A percentile compares a stretch with the other conserved stretches of the same genome.
Conservation (phyloP, 2,888 invertebrate species). For the Xanthorhoe designata region DNA sequence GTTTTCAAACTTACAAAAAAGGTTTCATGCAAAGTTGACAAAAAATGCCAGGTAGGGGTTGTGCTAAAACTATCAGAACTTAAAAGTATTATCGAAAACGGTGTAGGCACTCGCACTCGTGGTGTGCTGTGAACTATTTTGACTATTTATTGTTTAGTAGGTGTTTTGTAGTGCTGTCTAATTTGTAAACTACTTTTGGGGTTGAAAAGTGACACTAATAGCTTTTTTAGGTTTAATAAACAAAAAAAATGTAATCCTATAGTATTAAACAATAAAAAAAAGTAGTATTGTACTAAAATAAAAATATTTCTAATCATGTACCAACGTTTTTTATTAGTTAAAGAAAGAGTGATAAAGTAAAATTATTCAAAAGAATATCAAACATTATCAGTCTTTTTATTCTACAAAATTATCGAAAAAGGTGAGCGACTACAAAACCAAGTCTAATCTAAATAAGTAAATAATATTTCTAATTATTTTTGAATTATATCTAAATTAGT, state of each 20-base stretch:
- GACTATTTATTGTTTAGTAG: slow-evolving; percentile 8
- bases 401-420: slow-evolving; percentile 23
- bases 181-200: slow-evolving; percentile 15
- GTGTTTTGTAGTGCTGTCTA: slow-evolving; percentile 23
- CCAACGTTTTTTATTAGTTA: neutral
- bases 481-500: slow-evolving; percentile 38
- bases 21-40: slow-evolving; percentile 22
- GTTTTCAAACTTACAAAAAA: neutral
- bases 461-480: neutral
- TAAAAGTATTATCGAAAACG: slow-evolving; percentile 20
- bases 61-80: slow-evolving; percentile 18
- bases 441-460: slow-evolving; percentile 29
- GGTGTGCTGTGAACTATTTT: slow-evolving; percentile 22
- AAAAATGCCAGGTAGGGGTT: slow-evolving; percentile 35
- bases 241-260: neutral
- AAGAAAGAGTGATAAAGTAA: slow-evolving; percentile 5
- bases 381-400: neutral
- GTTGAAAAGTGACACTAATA: neutral
- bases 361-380: neutral
- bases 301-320: neutral
- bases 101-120: slow-evolving; percentile 27
- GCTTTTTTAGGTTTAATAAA: neutral
- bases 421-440: slow-evolving; percentile 4
- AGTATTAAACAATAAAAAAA: neutral
- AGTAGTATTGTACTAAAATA: neutral